Evolutionary conservation across 2,113 vertebrate genomes (phyloP).

Genomic region (Beaufortia kweichowensis): DNA sequence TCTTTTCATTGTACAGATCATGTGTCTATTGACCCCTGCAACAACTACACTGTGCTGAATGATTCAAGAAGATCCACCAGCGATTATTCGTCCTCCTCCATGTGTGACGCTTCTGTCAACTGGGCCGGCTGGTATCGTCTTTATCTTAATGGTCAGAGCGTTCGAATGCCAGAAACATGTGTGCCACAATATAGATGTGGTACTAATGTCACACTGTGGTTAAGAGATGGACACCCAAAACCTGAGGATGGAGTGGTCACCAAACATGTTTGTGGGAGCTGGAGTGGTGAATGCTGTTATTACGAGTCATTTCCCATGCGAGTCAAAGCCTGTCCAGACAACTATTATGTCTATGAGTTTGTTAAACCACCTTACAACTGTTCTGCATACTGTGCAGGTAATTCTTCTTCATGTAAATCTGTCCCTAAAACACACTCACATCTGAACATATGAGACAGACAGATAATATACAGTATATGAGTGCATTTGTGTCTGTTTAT

Average conservation of each 20-base stretch:
- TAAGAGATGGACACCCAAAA: slow-evolving; percentile 21
- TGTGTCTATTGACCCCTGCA: not conserved
- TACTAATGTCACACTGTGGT: slow-evolving; percentile 20
- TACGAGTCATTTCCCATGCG: slow-evolving; percentile 6
- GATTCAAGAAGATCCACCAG: slow-evolving; percentile 13
- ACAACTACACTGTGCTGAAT: not conserved
- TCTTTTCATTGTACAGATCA: no score
- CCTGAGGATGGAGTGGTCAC: slow-evolving; percentile 25
- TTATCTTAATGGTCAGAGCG: not conserved
- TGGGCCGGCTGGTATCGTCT: slow-evolving; percentile 15
- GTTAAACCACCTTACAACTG: no score
- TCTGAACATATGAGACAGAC: no score
- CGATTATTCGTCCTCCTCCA: not conserved
- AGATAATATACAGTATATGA: no score
- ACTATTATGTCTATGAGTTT: slow-evolving; percentile 42
- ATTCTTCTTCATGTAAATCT: no score
- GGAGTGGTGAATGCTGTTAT: not conserved
- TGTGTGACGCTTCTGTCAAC: not conserved
- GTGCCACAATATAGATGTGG: slow-evolving; percentile 23
- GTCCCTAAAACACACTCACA: no score
- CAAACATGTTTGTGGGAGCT: slow-evolving; percentile 22
- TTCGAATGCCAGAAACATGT: slow-evolving; percentile 43
- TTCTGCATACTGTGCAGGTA: no score
- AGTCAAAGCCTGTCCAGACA: slow-evolving; percentile 48
- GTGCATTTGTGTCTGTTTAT: no score